phyloP scores from a whole-genome alignment of 1,140 invertebrate genomes.

The Cepaea nemoralis region DNA sequence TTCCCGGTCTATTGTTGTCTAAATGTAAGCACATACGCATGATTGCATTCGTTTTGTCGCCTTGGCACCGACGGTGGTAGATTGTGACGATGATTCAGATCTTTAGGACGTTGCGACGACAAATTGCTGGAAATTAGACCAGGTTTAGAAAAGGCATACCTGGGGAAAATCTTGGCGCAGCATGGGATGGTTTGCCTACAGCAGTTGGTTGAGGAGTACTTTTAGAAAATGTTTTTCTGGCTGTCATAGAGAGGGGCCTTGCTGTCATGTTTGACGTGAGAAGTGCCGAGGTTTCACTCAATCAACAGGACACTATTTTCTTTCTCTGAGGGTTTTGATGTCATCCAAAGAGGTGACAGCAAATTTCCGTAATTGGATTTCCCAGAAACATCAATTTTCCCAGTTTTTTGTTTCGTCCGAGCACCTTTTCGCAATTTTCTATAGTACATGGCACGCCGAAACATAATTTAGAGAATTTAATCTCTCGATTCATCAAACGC shows the following conservation, averaged over 20 bases:
- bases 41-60: neutral
- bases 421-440: too few species aligned
- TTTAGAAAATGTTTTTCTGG: neutral
- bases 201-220: neutral
- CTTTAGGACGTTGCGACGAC: neutral
- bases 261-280: neutral
- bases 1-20: neutral
- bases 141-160: neutral
- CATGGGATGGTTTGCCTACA: neutral
- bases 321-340: too few species aligned
- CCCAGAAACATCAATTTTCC: too few species aligned
- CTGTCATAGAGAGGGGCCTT: neutral
- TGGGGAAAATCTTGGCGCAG: neutral
- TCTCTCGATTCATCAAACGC: too few species aligned
- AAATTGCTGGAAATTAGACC: conserved; percentile 2
- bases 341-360: too few species aligned
- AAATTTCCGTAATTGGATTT: too few species aligned
- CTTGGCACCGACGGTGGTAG: neutral
- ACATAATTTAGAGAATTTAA: too few species aligned
- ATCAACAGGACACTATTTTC: neutral
- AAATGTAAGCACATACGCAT: neutral
- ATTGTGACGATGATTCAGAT: neutral
- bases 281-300: neutral
- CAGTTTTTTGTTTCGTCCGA: too few species aligned
- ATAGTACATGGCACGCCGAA: too few species aligned